Evolutionary conservation across 2,797 vertebrate species (phyloP), one percentile per base, ranked within the genome.

Genomic region (Cuniculus paca): DNA sequence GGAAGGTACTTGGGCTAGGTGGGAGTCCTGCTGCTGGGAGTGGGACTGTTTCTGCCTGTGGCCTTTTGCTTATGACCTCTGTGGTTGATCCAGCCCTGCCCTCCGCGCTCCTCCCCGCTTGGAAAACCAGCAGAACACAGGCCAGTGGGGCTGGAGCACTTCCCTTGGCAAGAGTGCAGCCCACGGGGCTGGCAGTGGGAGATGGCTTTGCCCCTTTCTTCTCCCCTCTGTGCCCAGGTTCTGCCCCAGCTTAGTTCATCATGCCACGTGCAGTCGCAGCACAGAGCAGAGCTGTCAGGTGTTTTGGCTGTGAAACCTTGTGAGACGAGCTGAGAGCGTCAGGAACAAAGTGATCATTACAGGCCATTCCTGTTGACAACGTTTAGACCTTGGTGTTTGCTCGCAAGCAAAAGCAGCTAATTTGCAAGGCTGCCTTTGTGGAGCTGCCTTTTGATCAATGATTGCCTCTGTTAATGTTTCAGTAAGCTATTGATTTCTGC

Each of bases 391-490:
- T 93, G 98, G 98, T 98, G 98, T 98, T 98, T 98, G 98, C 99
- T 98, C 92, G 98, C 97, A 65, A 98, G 98, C 98, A 97, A 91
- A 99, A 98, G 89, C 98, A 94, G 99, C 99, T 99, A 98, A 99
- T 99, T 99, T 99, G 98, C 98, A 98, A 98, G 98, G 98, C 99
- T 98, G 98, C 98, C 98, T 99, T 98, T 98, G 99, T 99, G 98
- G 98, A 98, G 97, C 97, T 98, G 98, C 98, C 98, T 98, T 99
- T 98, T 99, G 99, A 99, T 99, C 99, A 99, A 98, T 99, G 99
- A 99, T 98, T 97, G 99, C 99, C 98, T 98, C 98, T 98, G 99
- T 99, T 99, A 99, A 99, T 99, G 99, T 99, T 99, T 99, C 99
- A 99, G 99, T 98, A 98, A 98, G 98, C 98, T 99, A 99, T 99